Evolutionary conservation across 1,140 invertebrate species (phyloP).

Genomic region (Myzus persicae): DNA sequence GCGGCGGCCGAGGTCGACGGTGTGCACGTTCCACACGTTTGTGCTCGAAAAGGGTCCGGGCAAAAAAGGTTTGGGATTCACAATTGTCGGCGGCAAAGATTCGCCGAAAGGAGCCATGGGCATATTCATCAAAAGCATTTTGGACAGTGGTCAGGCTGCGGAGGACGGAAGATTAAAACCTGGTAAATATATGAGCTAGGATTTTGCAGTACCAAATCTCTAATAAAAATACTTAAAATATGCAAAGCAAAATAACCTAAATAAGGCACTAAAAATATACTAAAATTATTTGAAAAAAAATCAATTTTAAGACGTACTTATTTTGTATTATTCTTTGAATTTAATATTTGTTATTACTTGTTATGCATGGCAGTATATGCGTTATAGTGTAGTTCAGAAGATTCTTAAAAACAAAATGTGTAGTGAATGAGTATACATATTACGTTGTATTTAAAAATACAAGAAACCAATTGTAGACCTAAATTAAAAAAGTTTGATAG

Average conservation of each 20-base stretch:
- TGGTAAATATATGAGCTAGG: constrained; percentile 67
- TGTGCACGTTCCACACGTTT: constrained; percentile 77
- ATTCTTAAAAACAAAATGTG: background rate
- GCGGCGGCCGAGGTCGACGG: constrained; percentile 71
- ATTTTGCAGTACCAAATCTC: background rate
- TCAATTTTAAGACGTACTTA: background rate
- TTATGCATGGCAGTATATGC: background rate
- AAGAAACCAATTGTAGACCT: background rate
- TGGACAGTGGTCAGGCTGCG: constrained; percentile 75
- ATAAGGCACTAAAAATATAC: background rate
- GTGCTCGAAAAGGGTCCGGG: constrained; percentile 81
- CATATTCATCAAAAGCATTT: constrained; percentile 77
- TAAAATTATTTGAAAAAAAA: background rate
- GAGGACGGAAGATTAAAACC: constrained; percentile 74
- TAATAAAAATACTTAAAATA: background rate
- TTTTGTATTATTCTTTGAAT: background rate
- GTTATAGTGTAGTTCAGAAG: background rate
- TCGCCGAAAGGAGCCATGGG: constrained; percentile 76
- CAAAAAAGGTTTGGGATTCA: constrained; percentile 88
- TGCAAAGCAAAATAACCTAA: background rate
- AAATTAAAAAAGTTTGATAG: background rate
- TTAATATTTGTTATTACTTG: background rate
- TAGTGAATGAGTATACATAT: too few relatives aligned
- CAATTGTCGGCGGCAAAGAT: constrained; percentile 84
- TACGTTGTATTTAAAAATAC: too few relatives aligned